Evolutionary conservation across 2,113 vertebrate species (phyloP), one percentile per base, ranked within the genome.

Genomic region (Triplophysa siluroides): DNA sequence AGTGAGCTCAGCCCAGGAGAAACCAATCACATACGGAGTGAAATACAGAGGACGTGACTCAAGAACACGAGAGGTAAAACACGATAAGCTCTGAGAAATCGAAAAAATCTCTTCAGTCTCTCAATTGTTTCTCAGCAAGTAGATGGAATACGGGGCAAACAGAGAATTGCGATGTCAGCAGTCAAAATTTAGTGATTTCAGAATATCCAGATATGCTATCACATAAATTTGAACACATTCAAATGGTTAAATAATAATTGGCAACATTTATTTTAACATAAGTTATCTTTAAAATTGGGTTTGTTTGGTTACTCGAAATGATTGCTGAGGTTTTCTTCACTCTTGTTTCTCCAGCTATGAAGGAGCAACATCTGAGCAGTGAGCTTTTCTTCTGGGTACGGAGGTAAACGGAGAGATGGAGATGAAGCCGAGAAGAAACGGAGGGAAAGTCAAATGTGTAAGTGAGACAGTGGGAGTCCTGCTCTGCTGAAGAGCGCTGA

Each of bases 1-100:
- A 85, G 77, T 70, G 56, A 82, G 73, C 79, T 61, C 74, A 77
- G 87, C 80, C 87, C 87, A 89, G 88, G 86, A 89, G 88, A 86
- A 85, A 82, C 84, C 86, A 87, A 87, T 84, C 81, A 88, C 85
- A 88, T 84, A 86, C 80, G 86, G 71, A 80, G 81, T 86, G 86
- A 87, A 84, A 89, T 86, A 88, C 19, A 87, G 81, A 86, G 82
- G 78, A 41, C 63, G 76, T 78, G 80, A 70, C 76, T 81, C 63
- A 84, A 84, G 86, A 87, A 81, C 74, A 50, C n/a, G 23, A 64
- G 74, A 50, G 58, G 14, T 45, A 58, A 45, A 63, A 76, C 60
- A 76, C 43, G 24, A 16, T n/a, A 11, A 33, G 47, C 61, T 38
- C 23, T 63, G 33, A 38, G 33, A 38, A 38, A 38, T 38, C 4